Evolutionary conservation across 2,113 vertebrate genomes (phyloP), one percentile per base, ranked within the genome.

Genomic region (Caloenas nicobarica): DNA sequence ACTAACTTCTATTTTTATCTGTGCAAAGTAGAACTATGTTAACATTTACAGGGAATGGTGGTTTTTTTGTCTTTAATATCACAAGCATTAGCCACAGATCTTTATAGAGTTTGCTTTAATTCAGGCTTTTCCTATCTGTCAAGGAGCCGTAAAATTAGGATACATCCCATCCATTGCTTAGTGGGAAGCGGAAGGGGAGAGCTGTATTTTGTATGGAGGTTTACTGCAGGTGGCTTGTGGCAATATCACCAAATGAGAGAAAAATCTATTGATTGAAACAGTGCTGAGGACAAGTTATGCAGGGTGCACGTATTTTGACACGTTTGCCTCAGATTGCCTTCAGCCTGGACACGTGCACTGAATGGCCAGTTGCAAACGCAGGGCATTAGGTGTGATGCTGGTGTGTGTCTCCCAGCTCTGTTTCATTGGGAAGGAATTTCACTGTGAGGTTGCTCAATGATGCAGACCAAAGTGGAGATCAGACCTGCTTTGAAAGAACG

Each of bases 71-170:
- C 68, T 86, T 79, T 91, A 81, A 81, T 83, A 78, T 86, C 56
- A 44, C 46, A 83, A 88, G 57, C 56, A 78, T 90, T 96, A 88
- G 60, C 42, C 74, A 83, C 24, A 71, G n/a, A 71, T 90, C 64
- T 91, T 94, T 70, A 72, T 38, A 78, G 76, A 91, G 34, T 90
- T 91, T n/a, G 66, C 71, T 93, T 91, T 29, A 86, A 70, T 83
- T 81, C 69, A 82, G 44, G 16, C 56, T 93, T 93, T 88, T 91
- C 64, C 93, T 56, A 56, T 84, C 76, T 93, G 62, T 89, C 83
- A 93, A 53, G 57, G 77, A 92, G 71, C 65, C 80, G 60, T 25
- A 93, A 61, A 97, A 95, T 65, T 90, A 95, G 78, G 86, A 56
- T 68, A 72, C 25, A 9, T 70, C n/a, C 38, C 31, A 65, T 81